Evolutionary conservation across 2,113 vertebrate genomes (phyloP), one percentile per base, ranked within the genome.

Genomic region (Notiomystis cincta): DNA sequence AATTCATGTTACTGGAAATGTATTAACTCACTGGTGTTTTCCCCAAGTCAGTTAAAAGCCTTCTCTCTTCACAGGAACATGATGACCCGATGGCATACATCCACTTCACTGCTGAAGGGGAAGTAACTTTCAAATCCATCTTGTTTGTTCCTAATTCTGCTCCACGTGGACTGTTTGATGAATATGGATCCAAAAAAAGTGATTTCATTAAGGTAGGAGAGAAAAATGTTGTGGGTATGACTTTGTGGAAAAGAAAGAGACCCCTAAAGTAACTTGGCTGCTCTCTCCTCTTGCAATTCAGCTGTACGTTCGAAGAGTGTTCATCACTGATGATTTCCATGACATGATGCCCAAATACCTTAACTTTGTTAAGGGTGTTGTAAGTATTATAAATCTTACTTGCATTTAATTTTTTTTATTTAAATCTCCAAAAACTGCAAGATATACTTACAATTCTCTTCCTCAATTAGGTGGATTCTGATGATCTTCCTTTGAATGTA

Each of bases 311-410:
- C 98, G 99, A 83, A 98, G 99, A 96, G 99, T 99, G 53, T 99
- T 99, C 97, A 99, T 99, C 98, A 99, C 99, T 1, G 99, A 99
- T 14, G 99, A 99, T 94, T 99, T 99, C 98, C 99, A 99, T 70
- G 99, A 99, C 88, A 99, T 99, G 99, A 99, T 99, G 99, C 99
- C 99, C 73, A 99, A 99, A 87, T 99, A 99, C 54, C 98, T 99
- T 42, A 99, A 99, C 93, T 99, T 99, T 1, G 90, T 99, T 93
- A 99, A 98, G 97, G 99, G 99, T 95, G 99, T 99, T 97, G 99
- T 99, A 96, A 99, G 99, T 99, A 95, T 96, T 91, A 56, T 2
- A 31, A 78, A 15, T 30, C 6, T 42, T 40, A 9, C 10, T 27
- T 90, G 10, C 0, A 18, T 57, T 67, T 47, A 3, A 17, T 44